A percentile compares a stretch with the other conserved stretches of the same genome.
Evolutionary conservation across 2,113 vertebrate genomes (phyloP).

Genomic region (Polypterus senegalus): DNA sequence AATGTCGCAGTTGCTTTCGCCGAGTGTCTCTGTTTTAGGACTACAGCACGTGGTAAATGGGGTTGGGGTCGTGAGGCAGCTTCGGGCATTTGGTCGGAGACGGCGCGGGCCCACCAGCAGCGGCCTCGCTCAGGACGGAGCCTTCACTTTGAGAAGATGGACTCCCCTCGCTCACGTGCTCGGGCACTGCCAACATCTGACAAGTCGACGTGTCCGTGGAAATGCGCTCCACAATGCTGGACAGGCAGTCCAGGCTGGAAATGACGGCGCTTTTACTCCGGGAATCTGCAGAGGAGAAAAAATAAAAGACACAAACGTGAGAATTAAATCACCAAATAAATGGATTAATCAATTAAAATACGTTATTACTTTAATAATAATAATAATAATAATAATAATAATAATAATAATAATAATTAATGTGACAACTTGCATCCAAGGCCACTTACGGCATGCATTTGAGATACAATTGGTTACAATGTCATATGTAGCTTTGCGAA

Average conservation of each 20-base stretch:
- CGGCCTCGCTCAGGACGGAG: slow-evolving; percentile 30
- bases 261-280: slow-evolving; percentile 63
- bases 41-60: slow-evolving; percentile 70
- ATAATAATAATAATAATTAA: background rate
- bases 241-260: slow-evolving; percentile 21
- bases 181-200: slow-evolving; percentile 35
- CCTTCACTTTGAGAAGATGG: slow-evolving; percentile 49
- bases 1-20: background rate
- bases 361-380: too few species aligned
- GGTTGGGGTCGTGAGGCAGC: slow-evolving; percentile 57
- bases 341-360: too few species aligned
- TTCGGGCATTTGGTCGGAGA: slow-evolving; percentile 39
- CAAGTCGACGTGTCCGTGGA: slow-evolving; percentile 70
- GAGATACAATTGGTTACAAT: too few species aligned
- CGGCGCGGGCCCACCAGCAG: slow-evolving; percentile 38
- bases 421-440: background rate
- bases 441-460: too few species aligned
- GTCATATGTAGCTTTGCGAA: too few species aligned
- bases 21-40: slow-evolving; percentile 6
- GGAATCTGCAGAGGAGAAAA: slow-evolving; percentile 37
- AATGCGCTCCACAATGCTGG: slow-evolving; percentile 84
- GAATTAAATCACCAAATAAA: too few species aligned
- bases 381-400: too few species aligned
- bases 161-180: slow-evolving; percentile 43
- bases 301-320: slow-evolving; percentile 12